A percentile compares a stretch with the other conserved stretches of the same genome.
Evolutionary conservation across 2,888 invertebrate genomes (phyloP).

Genomic region (Slavum lentiscoides): DNA sequence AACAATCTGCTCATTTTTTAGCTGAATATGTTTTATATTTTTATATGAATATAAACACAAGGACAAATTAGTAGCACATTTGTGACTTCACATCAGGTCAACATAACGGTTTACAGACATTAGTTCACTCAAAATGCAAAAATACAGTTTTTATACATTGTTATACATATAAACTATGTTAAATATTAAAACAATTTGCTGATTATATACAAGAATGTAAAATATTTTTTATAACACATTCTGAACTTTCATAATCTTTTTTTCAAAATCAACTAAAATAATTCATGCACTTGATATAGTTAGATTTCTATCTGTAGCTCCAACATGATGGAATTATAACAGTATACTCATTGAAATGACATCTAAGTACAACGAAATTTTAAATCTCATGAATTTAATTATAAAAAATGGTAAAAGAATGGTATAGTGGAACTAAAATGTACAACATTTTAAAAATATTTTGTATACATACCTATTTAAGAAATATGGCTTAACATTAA

Average conservation of each 20-base stretch:
- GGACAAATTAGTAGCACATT: constrained; percentile 58
- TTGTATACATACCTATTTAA: no score
- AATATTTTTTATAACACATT: constrained; percentile 57
- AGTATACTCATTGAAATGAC: constrained; percentile 22
- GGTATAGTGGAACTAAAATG: no score
- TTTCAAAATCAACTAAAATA: constrained; percentile 57
- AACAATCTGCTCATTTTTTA: constrained; percentile 56
- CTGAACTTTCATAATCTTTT: constrained; percentile 57
- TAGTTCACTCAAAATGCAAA: constrained; percentile 56
- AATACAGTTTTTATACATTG: constrained; percentile 55
- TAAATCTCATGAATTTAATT: constrained; percentile 42
- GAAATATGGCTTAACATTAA: no score
- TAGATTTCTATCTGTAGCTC: constrained; percentile 7
- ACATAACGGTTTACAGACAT: constrained; percentile 57
- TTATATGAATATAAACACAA: constrained; percentile 55
- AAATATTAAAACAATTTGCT: constrained; percentile 56
- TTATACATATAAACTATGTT: constrained; percentile 56
- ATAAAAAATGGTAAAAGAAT: no score
- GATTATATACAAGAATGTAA: constrained; percentile 57
- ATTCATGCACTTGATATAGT: constrained; percentile 50
- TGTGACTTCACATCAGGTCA: constrained; percentile 58
- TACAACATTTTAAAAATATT: no score
- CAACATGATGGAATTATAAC: constrained; percentile 29
- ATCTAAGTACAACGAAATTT: background rate
- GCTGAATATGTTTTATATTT: constrained; percentile 55